A percentile compares a stretch with the other conserved stretches of the same genome.
Evolutionary conservation across 2,888 invertebrate species (phyloP).

Genomic region (Stegana nigrithorax): DNA sequence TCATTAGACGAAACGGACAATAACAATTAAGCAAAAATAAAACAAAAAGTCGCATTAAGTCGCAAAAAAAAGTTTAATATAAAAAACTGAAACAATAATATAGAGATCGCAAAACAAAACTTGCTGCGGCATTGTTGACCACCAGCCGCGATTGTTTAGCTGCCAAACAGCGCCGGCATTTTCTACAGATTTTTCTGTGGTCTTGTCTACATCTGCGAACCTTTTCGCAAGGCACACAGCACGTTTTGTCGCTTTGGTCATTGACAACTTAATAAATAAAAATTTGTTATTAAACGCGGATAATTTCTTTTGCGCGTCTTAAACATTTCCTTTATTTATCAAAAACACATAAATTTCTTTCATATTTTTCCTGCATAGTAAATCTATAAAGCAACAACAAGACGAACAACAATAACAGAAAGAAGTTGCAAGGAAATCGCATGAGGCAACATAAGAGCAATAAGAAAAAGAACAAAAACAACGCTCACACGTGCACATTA

Average conservation of each 20-base stretch:
- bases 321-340: constrained; percentile 55
- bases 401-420: too few relatives aligned
- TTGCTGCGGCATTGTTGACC: constrained; percentile 25
- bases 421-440: too few relatives aligned
- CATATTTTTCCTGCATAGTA: constrained; percentile 38
- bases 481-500: constrained; percentile 11
- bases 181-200: too few relatives aligned
- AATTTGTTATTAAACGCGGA: constrained; percentile 55
- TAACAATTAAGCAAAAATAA: not conserved
- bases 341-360: constrained; percentile 57
- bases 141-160: constrained; percentile 34
- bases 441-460: too few relatives aligned
- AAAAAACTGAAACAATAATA: constrained; percentile 26
- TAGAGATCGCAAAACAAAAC: constrained; percentile 19
- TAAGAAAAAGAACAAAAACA: too few relatives aligned
- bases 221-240: constrained; percentile 44
- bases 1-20: constrained; percentile 47
- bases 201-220: constrained; percentile 43
- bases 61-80: constrained; percentile 17
- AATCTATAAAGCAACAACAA: constrained; percentile 35
- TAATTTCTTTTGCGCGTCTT: constrained; percentile 39
- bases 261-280: constrained; percentile 57
- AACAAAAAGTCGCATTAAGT: not conserved
- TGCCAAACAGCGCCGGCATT: not conserved
- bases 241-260: constrained; percentile 17